Evolutionary conservation across 2,888 invertebrate genomes (phyloP).

Genomic region (Cecidostiba fungosa): DNA sequence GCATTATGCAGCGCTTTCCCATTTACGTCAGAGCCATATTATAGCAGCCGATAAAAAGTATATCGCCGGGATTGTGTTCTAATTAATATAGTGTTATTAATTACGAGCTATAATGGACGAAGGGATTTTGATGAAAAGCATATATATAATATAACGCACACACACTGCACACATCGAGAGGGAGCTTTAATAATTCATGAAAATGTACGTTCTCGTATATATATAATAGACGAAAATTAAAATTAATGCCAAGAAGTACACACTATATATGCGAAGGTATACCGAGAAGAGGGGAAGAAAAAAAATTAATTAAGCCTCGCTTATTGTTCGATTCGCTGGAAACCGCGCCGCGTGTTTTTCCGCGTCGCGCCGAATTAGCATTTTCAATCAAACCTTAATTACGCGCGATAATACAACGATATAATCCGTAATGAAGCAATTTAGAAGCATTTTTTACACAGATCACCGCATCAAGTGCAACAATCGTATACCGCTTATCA

Average conservation of each 20-base stretch:
- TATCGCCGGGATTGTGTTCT: conserved; percentile 13
- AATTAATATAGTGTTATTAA: conserved; percentile 56
- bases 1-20: conserved; percentile 49
- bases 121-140: conserved; percentile 6
- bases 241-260: not conserved
- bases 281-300: not conserved
- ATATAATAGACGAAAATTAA: not conserved
- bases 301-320: conserved; percentile 33
- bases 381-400: conserved; percentile 48
- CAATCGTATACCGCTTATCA: no score
- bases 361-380: not conserved
- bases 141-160: no score
- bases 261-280: no score
- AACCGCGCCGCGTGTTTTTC: not conserved
- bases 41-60: conserved; percentile 17
- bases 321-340: conserved; percentile 30
- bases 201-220: no score
- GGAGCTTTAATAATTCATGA: no score
- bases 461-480: not conserved
- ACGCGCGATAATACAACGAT: conserved; percentile 9
- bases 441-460: conserved; percentile 41
- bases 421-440: conserved; percentile 51
- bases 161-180: no score
- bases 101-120: conserved; percentile 8
- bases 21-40: conserved; percentile 55